These are phyloP conservation scores for Sphaerophoria taeniata DNA, from an alignment of 2,888 invertebrate species.

Conservation along the genomic window DNA sequence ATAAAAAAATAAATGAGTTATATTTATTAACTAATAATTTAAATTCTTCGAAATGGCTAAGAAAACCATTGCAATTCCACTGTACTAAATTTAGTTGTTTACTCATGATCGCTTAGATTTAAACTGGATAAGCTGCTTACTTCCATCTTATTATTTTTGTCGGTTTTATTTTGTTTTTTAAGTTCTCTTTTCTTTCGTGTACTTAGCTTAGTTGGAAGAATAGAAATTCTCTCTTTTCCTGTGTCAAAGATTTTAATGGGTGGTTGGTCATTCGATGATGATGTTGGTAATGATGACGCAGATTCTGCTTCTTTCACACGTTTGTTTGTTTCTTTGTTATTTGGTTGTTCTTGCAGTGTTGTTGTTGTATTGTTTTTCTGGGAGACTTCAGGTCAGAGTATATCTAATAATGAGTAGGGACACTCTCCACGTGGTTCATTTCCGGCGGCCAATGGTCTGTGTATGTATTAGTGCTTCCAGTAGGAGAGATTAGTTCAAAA, in stretches of 20 bases:
- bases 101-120: constrained; percentile 6
- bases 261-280: constrained; percentile 3
- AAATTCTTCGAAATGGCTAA: constrained; percentile 3
- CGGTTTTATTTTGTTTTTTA: not conserved
- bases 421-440: no score
- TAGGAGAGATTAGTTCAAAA: no score
- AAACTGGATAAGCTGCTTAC: not conserved
- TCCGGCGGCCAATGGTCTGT: no score
- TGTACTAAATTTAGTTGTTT: not conserved
- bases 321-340: not conserved
- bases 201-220: not conserved
- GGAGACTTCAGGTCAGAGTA: no score
- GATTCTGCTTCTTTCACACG: not conserved
- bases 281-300: no score
- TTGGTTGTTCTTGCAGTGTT: not conserved
- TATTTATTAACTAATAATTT: constrained; percentile 5
- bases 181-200: constrained; percentile 1
- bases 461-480: no score
- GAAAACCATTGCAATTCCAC: constrained; percentile 1
- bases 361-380: not conserved
- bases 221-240: constrained; percentile 1
- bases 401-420: no score
- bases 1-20: constrained; percentile 4
- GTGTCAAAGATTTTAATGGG: not conserved
- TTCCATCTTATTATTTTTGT: no score